Percentiles rank a stretch among this genome's conserved stretches.
phyloP scores from a whole-genome alignment of 2,888 invertebrate genomes.

The Muschampia plurimacula region DNA sequence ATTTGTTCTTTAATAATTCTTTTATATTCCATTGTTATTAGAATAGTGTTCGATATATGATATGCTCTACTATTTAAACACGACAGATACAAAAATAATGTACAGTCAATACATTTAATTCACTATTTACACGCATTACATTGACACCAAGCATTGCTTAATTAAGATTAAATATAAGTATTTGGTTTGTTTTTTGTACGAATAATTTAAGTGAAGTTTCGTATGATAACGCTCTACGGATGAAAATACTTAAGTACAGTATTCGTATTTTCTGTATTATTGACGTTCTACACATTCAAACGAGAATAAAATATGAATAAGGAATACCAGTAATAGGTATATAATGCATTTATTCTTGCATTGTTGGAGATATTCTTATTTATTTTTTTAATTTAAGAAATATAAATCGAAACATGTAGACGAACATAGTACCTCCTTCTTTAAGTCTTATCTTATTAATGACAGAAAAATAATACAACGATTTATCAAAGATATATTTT shows the following conservation, averaged over 20 bases:
- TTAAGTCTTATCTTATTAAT: too few species aligned
- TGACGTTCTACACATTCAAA: neutral
- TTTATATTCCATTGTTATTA: constrained; percentile 50
- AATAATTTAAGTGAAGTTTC: neutral
- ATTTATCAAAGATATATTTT: too few species aligned
- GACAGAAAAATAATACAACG: too few species aligned
- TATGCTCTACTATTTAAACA: constrained; percentile 52
- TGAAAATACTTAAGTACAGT: too few species aligned
- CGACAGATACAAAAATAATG: constrained; percentile 61
- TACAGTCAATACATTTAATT: constrained; percentile 23
- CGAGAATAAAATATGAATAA: neutral
- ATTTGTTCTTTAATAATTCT: neutral
- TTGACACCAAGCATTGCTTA: neutral
- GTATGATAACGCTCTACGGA: neutral
- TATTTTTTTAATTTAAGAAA: too few species aligned
- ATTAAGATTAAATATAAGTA: neutral
- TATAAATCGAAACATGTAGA: too few species aligned
- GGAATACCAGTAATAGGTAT: too few species aligned
- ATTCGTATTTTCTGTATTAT: too few species aligned
- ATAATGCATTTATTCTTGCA: too few species aligned
- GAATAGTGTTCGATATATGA: constrained; percentile 53
- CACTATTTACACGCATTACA: constrained; percentile 23
- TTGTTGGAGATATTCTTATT: too few species aligned
- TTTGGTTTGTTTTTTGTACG: constrained; percentile 7
- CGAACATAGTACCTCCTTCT: too few species aligned